Base-by-base conservation (phyloP, 1,140 invertebrate species). In the Rhagoletis pomonella region DNA sequence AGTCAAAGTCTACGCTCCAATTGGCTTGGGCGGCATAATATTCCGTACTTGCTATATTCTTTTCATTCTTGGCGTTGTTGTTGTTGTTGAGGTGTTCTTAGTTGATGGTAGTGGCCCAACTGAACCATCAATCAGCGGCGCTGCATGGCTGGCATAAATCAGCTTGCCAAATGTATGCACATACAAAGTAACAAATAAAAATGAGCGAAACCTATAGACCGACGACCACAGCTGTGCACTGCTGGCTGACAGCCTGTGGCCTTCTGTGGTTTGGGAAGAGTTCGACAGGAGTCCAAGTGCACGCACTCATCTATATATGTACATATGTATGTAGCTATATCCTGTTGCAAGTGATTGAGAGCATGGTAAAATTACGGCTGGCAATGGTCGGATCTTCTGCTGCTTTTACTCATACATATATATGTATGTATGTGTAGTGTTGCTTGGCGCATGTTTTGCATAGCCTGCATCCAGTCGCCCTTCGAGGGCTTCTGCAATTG, bases 271-370 rank as follows among this genome's bases (percentile, higher is more conserved):
- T 29, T 58, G 19, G 17, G 7, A 29, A 55, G 2, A 81, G 73
- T 47, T 73, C 67, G 67, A 73, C 67, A 47, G 67, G 44, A 73
- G 67, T 73, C 42, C 17, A 62, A 62, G 60, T 62, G 60, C 39
- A 67, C 39, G 17, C 29, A 19, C 64, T 7, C 39, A 29, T 39
- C 0, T 29, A 29, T 29, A 29, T 29, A 29, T 29, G n/a, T 67
- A 10, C 17, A 4, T 19, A 19, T 67, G 6, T 39, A 55, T 55
- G 50, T 58, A 17, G 44, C 4, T 50, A 44, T 77, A 81, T 81
- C 47, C 73, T 81, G 19, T 58, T 50, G 47, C 50, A 81, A 47
- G 19, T 81, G 73, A 81, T 81, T 81, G 47, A 55, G 73, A 58
- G 19, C 7, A 17, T 62, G 4, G 60, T n/a, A 73, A 50, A 73